Conservation (phyloP, 2,888 invertebrate genomes). For the Rhingia campestris region DNA sequence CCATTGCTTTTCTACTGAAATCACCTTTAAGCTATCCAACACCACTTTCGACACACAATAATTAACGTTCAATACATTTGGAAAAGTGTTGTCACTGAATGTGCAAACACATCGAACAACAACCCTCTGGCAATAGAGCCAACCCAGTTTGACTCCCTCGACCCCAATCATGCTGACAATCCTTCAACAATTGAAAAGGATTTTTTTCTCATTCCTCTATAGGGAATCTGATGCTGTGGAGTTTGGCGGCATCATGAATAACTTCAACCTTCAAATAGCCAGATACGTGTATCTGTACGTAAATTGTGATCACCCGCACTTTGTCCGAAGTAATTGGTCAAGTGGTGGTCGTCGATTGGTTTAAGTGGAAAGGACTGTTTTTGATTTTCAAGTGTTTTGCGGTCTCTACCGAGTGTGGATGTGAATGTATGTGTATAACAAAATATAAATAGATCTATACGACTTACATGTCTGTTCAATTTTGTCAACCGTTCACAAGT, state of each 20-base stretch:
- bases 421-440: neutral
- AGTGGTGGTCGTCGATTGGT: conserved; percentile 56
- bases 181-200: conserved; percentile 37
- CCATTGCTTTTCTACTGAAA: neutral
- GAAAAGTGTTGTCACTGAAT: neutral
- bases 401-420: conserved; percentile 29
- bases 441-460: neutral
- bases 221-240: conserved; percentile 2
- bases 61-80: neutral
- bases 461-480: conserved; percentile 50
- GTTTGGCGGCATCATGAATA: conserved; percentile 36
- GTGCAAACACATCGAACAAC: neutral
- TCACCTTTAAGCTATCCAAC: neutral
- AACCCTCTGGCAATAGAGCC: neutral
- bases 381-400: conserved; percentile 55
- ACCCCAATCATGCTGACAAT: conserved; percentile 51
- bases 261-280: conserved; percentile 11
- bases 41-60: neutral
- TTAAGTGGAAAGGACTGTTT: conserved; percentile 70
- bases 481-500: conserved; percentile 37
- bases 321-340: conserved; percentile 56
- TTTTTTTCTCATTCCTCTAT: conserved; percentile 1
- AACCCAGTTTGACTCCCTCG: conserved; percentile 17
- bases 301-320: conserved; percentile 48
- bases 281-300: conserved; percentile 35